Conservation (phyloP, 2,113 vertebrate genomes). For the Alosa alosa region DNA sequence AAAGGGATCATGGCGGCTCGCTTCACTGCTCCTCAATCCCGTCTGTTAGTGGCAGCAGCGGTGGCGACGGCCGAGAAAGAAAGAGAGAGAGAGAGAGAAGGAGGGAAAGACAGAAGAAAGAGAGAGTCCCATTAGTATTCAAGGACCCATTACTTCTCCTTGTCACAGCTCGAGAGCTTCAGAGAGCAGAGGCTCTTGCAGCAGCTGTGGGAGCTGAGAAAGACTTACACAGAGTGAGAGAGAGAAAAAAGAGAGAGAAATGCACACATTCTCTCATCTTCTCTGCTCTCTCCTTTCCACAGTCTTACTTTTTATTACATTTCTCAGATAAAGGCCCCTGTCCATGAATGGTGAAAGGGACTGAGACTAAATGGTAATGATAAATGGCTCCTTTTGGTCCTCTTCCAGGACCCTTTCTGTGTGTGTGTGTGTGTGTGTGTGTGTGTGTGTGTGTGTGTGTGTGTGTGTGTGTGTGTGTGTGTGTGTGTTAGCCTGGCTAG, state of each 20-base stretch:
- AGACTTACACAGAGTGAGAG: constrained; percentile 17
- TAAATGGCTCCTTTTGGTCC: constrained; percentile 15
- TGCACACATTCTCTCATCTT: constrained; percentile 3
- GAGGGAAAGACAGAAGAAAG: constrained; percentile 37
- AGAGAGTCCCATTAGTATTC: constrained; percentile 60
- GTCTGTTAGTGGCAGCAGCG: constrained; percentile 17
- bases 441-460: background rate
- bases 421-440: background rate
- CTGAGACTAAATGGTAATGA: constrained; percentile 1
- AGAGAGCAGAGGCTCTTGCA: constrained; percentile 63
- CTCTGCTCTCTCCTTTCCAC: constrained; percentile 15
- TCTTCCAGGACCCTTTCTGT: constrained; percentile 3
- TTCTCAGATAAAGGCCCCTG: constrained; percentile 16
- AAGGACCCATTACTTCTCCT: constrained; percentile 47
- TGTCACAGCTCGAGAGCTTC: constrained; percentile 61
- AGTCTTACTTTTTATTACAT: constrained; percentile 22
- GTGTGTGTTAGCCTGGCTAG: background rate
- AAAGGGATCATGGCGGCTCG: constrained; percentile 40
- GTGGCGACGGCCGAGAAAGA: background rate
- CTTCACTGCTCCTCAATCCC: constrained; percentile 35
- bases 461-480: background rate
- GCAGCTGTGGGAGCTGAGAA: constrained; percentile 44
- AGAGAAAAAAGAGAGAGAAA: background rate
- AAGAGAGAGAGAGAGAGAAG: constrained; percentile 19
- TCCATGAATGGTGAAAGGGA: constrained; percentile 25